Evolutionary conservation across 1,140 invertebrate genomes (phyloP), one percentile per base, ranked within the genome.

Genomic region (Aleiodes sp.): DNA sequence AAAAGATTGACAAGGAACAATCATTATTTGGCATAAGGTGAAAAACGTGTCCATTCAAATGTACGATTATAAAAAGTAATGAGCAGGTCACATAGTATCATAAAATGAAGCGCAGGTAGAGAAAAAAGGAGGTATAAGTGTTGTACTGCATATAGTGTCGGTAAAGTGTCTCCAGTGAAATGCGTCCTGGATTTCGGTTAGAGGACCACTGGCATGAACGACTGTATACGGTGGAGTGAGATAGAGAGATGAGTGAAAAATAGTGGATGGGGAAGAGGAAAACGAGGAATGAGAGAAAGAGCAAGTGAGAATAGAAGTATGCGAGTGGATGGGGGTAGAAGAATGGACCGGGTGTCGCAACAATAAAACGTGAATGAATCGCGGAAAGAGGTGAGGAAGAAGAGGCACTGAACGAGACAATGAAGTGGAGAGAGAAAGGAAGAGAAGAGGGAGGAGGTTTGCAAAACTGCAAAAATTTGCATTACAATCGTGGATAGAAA

Each of bases 401-500:
- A 65, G 68, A 75, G 69, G 52, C 39, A 68, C 14, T 29, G 64
- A 62, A 73, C 59, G 57, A 72, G 62, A 72, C 67, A 68, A 73
- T 68, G 71, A 78, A 70, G 74, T 72, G 43, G 66, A 19, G 29
- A 16, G 37, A 10, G 28, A 26, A 4, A 14, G 0, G 12, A 16
- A 16, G 37, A 10, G 28, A 26, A 4, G 14, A 0, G 31, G 31
- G 29, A 46, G 37, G 67, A 31, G 43, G 41, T 52, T 62, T 43
- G 65, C 65, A 78, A 81, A 80, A 83, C 80, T 82, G 78, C 74
- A 78, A 82, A 82, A 83, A 83, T 84, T 84, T 83, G 82, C 82
- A 83, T 83, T 71, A 83, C 82, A 84, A 84, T 84, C 80, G 81
- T 69, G 77, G 79, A 81, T 78, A 79, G 79, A 84, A 83, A 82